Evolutionary conservation across 2,797 vertebrate species (phyloP).

Genomic region (Rhinichthys osculus): DNA sequence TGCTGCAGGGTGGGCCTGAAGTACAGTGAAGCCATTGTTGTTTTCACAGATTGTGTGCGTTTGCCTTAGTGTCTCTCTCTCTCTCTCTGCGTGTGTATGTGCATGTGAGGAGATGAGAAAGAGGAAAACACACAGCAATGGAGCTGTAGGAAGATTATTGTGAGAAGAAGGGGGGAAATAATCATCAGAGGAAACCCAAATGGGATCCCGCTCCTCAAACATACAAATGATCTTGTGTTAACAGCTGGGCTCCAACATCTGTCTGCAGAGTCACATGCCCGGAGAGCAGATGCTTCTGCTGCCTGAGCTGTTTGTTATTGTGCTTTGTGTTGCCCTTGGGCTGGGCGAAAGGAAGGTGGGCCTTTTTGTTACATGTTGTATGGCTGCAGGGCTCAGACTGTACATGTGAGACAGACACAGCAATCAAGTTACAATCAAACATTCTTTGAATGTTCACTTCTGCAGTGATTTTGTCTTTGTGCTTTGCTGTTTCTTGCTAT

Average conservation of each 20-base stretch:
- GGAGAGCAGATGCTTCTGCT: slow-evolving; percentile 91
- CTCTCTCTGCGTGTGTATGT: slow-evolving; percentile 13
- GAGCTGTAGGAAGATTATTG: slow-evolving; percentile 68
- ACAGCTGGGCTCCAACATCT: slow-evolving; percentile 97
- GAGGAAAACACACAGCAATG: slow-evolving; percentile 45
- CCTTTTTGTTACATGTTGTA: slow-evolving; percentile 63
- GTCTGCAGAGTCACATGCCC: slow-evolving; percentile 91
- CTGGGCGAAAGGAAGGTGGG: slow-evolving; percentile 71
- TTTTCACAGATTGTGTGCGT: slow-evolving; percentile 20
- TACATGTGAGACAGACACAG: slow-evolving; percentile 64
- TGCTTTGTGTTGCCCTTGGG: slow-evolving; percentile 74
- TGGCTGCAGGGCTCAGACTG: slow-evolving; percentile 54
- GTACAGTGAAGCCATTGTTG: slow-evolving; percentile 48
- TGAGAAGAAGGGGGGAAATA: slow-evolving; percentile 78
- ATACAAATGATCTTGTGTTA: slow-evolving; percentile 93
- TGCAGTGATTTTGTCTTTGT: slow-evolving; percentile 5
- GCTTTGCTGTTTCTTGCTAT: not conserved
- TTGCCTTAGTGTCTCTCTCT: not conserved
- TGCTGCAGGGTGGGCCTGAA: slow-evolving; percentile 57
- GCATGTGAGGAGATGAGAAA: slow-evolving; percentile 21
- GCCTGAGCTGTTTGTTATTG: slow-evolving; percentile 85
- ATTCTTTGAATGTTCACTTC: slow-evolving; percentile 31
- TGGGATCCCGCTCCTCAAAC: slow-evolving; percentile 89
- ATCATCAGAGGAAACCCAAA: slow-evolving; percentile 88
- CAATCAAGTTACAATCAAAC: slow-evolving; percentile 67